A percentile compares a stretch with the other conserved stretches of the same genome.
phyloP scores from a whole-genome alignment of 2,888 invertebrate genomes.

The Meta bourneti region DNA sequence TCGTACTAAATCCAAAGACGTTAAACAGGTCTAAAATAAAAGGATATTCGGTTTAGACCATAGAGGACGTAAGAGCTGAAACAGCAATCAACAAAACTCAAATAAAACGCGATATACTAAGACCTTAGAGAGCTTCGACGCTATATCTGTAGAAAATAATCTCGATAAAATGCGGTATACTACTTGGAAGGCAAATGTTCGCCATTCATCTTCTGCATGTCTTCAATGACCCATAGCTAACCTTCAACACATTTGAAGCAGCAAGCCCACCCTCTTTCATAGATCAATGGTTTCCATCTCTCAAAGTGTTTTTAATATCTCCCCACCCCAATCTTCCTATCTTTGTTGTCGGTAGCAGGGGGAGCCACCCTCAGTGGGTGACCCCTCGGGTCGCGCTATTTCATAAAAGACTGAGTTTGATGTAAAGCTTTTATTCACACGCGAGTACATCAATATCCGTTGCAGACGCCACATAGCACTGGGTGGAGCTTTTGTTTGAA shows the following conservation, averaged over 20 bases:
- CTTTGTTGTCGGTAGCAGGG: slow-evolving; percentile 24
- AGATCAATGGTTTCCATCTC: slow-evolving; percentile 47
- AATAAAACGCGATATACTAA: no score
- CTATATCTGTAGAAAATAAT: not conserved
- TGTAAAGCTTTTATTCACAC: slow-evolving; percentile 7
- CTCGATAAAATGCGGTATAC: not conserved
- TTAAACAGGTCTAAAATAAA: no score
- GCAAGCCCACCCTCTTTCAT: slow-evolving; percentile 45
- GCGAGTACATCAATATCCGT: not conserved
- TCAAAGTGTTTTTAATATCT: slow-evolving; percentile 62
- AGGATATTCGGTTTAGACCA: no score
- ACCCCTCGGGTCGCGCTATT: slow-evolving; percentile 26
- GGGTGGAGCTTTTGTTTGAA: not conserved
- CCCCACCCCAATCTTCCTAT: slow-evolving; percentile 47
- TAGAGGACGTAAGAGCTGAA: no score
- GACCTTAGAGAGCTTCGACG: not conserved
- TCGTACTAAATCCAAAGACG: no score
- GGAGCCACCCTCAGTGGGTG: not conserved
- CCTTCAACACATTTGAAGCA: slow-evolving; percentile 44
- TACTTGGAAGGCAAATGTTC: not conserved
- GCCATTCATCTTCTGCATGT: slow-evolving; percentile 7
- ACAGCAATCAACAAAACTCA: no score
- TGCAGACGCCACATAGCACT: no score
- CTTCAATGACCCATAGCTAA: slow-evolving; percentile 61
- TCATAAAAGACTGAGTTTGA: not conserved